These are phyloP conservation scores for Notarius quadriscutis DNA, from an alignment of 2,113 vertebrate genomes.

Conservation along the genomic window DNA sequence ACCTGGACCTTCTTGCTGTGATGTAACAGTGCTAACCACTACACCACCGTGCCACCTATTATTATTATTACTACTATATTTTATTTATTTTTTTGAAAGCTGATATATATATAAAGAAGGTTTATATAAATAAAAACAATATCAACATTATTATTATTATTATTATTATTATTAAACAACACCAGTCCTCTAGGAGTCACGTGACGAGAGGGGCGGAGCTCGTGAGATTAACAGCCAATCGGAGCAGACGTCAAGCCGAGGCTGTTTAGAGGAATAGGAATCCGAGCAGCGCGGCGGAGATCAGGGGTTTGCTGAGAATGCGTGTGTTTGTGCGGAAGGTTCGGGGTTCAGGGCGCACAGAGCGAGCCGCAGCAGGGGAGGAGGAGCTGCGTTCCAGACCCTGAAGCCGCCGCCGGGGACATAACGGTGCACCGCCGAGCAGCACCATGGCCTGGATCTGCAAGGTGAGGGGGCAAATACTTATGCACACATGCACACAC, in stretches of 20 bases:
- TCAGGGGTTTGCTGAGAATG: too few relatives aligned
- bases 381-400: slow-evolving; percentile 13
- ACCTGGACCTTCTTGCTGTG: too few relatives aligned
- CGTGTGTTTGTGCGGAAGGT: too few relatives aligned
- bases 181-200: slow-evolving; percentile 45
- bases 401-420: background rate
- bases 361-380: slow-evolving; percentile 34
- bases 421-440: slow-evolving; percentile 23
- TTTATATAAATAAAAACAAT: too few relatives aligned
- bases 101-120: too few relatives aligned
- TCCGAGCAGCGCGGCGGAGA: slow-evolving; percentile 59
- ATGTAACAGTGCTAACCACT: too few relatives aligned
- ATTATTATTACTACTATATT: too few relatives aligned
- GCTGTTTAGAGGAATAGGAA: slow-evolving; percentile 46
- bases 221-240: slow-evolving; percentile 59
- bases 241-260: slow-evolving; percentile 51
- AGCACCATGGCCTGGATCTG: slow-evolving; percentile 73
- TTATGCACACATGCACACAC: background rate
- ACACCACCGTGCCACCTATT: too few relatives aligned
- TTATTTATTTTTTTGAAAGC: too few relatives aligned
- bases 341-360: slow-evolving; percentile 18
- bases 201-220: slow-evolving; percentile 63
- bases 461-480: slow-evolving; percentile 67
- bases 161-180: background rate
- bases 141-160: background rate